Evolutionary conservation across 2,888 invertebrate species (phyloP).

Genomic region (Callinectes sapidus): DNA sequence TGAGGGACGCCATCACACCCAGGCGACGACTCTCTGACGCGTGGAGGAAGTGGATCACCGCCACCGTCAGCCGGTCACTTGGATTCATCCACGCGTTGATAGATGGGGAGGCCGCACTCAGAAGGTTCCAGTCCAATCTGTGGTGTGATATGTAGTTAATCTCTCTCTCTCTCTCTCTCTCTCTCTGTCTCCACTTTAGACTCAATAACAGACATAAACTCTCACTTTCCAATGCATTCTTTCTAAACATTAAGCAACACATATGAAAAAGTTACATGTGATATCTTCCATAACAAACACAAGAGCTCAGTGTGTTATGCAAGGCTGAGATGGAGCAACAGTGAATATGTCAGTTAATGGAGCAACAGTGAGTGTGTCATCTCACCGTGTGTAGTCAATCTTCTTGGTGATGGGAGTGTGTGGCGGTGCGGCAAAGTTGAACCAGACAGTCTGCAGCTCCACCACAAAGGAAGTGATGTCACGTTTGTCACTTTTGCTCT

Average conservation of each 20-base stretch:
- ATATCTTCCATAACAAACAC: neutral
- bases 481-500: constrained; percentile 67
- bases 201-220: no score
- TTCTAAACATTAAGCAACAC: no score
- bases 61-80: constrained; percentile 90
- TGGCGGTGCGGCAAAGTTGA: constrained; percentile 98
- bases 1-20: constrained; percentile 93
- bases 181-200: neutral
- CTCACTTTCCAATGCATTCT: no score
- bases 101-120: constrained; percentile 96
- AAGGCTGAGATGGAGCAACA: neutral
- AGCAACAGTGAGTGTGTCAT: neutral
- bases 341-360: neutral
- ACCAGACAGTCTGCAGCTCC: constrained; percentile 94
- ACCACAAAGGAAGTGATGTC: constrained; percentile 77
- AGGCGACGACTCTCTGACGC: constrained; percentile 76
- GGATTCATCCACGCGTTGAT: constrained; percentile 99
- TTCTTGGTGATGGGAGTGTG: constrained; percentile 94
- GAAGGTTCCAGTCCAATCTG: constrained; percentile 95
- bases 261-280: no score
- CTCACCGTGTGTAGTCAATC: constrained; percentile 92
- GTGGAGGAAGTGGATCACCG: constrained; percentile 87
- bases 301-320: neutral
- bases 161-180: neutral
- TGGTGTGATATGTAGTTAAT: constrained; percentile 30